Base-by-base conservation (phyloP, 2,797 vertebrate genomes). In the Knipowitschia caucasica region DNA sequence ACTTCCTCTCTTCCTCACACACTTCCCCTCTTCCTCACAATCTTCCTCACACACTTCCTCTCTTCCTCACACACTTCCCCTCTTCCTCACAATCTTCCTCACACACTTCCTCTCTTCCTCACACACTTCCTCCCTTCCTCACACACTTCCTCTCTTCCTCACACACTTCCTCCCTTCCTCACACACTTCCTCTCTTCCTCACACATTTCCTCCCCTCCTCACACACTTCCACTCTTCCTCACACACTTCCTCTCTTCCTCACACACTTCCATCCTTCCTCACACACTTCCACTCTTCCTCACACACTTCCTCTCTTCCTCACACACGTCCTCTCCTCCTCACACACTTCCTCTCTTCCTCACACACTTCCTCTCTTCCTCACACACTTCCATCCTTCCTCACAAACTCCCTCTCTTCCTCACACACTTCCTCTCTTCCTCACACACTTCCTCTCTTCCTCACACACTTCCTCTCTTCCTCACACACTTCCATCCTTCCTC, bases 141-240 rank as follows among this genome's bases (percentile, higher is more conserved):
- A 77, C 39, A 50, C 1, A 8, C 27, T 9, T 61, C 50, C 66
- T 31, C 68, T 42, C 3, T 26, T 12, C 10, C 12, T n/a, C n/a
- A n/a, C n/a, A n/a, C n/a, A n/a, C n/a, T n/a, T n/a, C n/a, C 31
- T 33, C 31, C n/a, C 2, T 14, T 33, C 31, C 83, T 87, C 73
- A 77, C 39, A 50, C 1, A 8, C 27, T 9, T 61, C 50, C 66
- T 31, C 68, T 42, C 3, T 26, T 12, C 10, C 12, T n/a, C n/a
- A n/a, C n/a, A n/a, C n/a, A n/a, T n/a, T n/a, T n/a, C n/a, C 31
- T 33, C 31, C n/a, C 2, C 31, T 33, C 31, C 83, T 87, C 73
- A 77, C 39, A 50, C 1, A 8, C 27, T 9, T 61, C 50, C 66
- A 30, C 68, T 42, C 3, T 26, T 12, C 10, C 12, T n/a, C n/a